Conservation (phyloP, 2,113 vertebrate genomes). For the Irena cyanogastra region DNA sequence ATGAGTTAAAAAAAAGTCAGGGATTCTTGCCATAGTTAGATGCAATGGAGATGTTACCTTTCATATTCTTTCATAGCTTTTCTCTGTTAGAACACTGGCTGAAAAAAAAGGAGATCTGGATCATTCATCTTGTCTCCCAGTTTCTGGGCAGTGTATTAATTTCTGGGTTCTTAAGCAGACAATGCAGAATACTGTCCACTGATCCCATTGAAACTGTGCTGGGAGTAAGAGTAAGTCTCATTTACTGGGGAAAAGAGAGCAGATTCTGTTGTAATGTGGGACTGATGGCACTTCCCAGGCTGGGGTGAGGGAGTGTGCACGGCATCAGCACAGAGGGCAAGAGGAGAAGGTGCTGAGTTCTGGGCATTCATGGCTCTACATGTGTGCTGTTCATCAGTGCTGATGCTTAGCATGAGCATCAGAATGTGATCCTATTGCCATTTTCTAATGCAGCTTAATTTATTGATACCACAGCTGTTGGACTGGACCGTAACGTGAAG, state of each 20-base stretch:
- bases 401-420: background rate
- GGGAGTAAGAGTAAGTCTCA: background rate
- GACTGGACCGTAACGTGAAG: background rate
- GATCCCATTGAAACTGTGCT: background rate
- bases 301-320: background rate
- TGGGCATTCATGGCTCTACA: background rate
- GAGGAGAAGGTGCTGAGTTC: background rate
- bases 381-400: background rate
- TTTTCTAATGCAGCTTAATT: conserved; percentile 22
- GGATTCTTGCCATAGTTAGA: background rate
- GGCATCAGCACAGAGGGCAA: background rate
- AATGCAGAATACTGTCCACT: background rate
- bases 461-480: conserved; percentile 18
- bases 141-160: background rate
- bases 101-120: background rate
- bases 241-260: background rate
- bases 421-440: background rate
- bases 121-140: background rate
- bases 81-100: background rate
- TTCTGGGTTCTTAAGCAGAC: background rate
- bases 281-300: background rate
- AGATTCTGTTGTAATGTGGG: background rate
- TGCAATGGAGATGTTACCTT: background rate
- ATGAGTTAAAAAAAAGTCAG: background rate
- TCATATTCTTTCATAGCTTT: background rate